These are phyloP conservation scores for Oscheius sp. DNA, from an alignment of 1,140 invertebrate genomes.

Conservation along the genomic window DNA sequence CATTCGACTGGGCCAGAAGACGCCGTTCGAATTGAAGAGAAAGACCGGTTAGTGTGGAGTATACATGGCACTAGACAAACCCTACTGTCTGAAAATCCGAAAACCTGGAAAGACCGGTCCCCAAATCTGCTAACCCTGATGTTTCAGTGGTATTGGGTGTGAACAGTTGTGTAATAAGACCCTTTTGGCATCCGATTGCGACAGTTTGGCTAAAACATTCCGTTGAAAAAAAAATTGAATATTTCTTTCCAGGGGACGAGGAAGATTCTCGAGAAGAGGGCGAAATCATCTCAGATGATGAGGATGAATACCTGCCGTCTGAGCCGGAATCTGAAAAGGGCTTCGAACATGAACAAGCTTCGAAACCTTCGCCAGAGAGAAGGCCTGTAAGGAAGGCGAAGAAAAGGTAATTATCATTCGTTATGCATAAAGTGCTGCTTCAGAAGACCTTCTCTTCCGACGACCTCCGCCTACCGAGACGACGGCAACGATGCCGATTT, in stretches of 20 bases:
- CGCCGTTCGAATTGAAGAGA: conserved; percentile 30
- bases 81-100: too few species aligned
- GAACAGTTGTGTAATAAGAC: too few species aligned
- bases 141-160: too few species aligned
- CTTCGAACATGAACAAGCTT: too few species aligned
- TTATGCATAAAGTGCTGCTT: background rate
- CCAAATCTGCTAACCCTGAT: too few species aligned
- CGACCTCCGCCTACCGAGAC: conserved; percentile 30
- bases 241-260: too few species aligned
- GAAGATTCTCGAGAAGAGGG: background rate
- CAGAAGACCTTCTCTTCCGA: conserved; percentile 5
- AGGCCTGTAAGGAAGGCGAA: conserved; percentile 13
- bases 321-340: background rate
- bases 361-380: too few species aligned
- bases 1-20: conserved; percentile 28
- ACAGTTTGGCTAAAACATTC: too few species aligned
- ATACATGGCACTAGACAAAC: too few species aligned
- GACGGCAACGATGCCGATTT: conserved; percentile 53
- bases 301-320: conserved; percentile 18
- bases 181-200: too few species aligned
- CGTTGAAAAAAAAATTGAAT: too few species aligned
- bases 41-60: background rate
- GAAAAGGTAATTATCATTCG: background rate
- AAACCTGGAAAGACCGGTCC: too few species aligned
- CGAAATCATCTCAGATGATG: background rate